Evolutionary conservation across 1,140 invertebrate genomes (phyloP).

Genomic region (Drosophila sp.): DNA sequence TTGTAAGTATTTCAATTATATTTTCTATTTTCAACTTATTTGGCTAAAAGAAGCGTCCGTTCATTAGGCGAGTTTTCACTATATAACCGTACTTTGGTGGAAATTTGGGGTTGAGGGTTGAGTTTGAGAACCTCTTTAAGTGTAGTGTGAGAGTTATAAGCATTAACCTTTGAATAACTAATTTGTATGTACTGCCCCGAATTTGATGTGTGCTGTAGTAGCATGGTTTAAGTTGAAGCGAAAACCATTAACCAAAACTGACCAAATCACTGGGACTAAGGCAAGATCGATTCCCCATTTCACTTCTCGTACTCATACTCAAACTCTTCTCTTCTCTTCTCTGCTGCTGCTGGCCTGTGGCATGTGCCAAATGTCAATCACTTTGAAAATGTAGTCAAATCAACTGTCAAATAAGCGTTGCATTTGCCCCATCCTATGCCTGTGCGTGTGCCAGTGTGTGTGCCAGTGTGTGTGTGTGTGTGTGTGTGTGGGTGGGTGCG

Average conservation of each 20-base stretch:
- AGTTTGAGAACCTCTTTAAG: not conserved
- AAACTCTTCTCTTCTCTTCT: not conserved
- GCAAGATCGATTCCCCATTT: not conserved
- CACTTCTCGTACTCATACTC: not conserved
- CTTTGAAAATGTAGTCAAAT: slow-evolving; percentile 78
- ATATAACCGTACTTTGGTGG: not conserved
- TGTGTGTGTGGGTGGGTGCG: slow-evolving; percentile 12
- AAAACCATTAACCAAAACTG: slow-evolving; percentile 21
- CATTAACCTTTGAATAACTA: slow-evolving; percentile 11
- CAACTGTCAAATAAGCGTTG: slow-evolving; percentile 79
- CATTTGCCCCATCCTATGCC: slow-evolving; percentile 32
- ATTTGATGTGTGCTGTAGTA: too few species aligned
- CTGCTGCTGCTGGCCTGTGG: slow-evolving; percentile 36
- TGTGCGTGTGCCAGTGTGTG: slow-evolving; percentile 14
- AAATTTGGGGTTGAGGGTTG: not conserved
- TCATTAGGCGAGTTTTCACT: too few species aligned
- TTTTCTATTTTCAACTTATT: too few species aligned
- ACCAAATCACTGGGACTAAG: not conserved
- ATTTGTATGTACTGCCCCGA: not conserved
- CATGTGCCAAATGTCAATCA: slow-evolving; percentile 77
- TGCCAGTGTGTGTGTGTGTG: slow-evolving; percentile 24
- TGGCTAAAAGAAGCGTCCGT: too few species aligned
- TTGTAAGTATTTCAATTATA: too few species aligned
- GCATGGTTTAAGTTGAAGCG: slow-evolving; percentile 8
- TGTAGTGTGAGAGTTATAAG: not conserved